Percentiles rank a stretch among this genome's conserved stretches.
phyloP scores from a whole-genome alignment of 1,140 invertebrate genomes.

The Drosophila bifasciata region DNA sequence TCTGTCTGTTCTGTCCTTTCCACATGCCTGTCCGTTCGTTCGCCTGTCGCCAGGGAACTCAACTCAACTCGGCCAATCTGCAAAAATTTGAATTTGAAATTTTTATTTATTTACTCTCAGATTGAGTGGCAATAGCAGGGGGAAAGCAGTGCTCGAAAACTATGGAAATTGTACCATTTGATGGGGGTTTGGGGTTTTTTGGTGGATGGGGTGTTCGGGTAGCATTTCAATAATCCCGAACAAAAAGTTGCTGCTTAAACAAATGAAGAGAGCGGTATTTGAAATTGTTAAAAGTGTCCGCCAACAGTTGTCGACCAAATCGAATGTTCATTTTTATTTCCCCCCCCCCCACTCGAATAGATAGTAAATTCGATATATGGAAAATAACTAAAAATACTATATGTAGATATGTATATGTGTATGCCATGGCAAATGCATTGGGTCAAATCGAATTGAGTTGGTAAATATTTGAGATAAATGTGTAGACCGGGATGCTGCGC shows the following conservation, averaged over 20 bases:
- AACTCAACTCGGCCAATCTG: constrained; percentile 65
- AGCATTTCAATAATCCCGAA: constrained; percentile 26
- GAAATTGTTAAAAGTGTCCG: constrained; percentile 38
- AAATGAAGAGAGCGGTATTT: constrained; percentile 68
- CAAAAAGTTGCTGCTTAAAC: constrained; percentile 64
- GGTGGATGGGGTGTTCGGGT: background rate
- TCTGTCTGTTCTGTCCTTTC: background rate
- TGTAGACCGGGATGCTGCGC: background rate
- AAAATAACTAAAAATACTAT: constrained; percentile 20
- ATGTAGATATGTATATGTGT: constrained; percentile 10
- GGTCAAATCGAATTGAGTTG: constrained; percentile 50
- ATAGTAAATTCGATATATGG: background rate
- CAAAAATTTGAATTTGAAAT: constrained; percentile 80
- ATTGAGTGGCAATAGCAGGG: constrained; percentile 7
- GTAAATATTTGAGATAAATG: constrained; percentile 49
- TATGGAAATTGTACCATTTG: constrained; percentile 32
- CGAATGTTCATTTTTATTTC: constrained; percentile 41
- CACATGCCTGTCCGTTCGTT: constrained; percentile 12
- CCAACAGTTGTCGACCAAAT: constrained; percentile 40
- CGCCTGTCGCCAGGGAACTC: constrained; percentile 58
- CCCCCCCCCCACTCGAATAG: background rate
- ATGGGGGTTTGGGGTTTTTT: background rate
- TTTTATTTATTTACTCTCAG: constrained; percentile 76
- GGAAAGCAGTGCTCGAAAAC: constrained; percentile 10
- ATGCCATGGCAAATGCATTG: constrained; percentile 24